Percentiles rank a stretch among this genome's conserved stretches.
phyloP scores from a whole-genome alignment of 2,113 vertebrate genomes.

The Lipotes vexillifer region DNA sequence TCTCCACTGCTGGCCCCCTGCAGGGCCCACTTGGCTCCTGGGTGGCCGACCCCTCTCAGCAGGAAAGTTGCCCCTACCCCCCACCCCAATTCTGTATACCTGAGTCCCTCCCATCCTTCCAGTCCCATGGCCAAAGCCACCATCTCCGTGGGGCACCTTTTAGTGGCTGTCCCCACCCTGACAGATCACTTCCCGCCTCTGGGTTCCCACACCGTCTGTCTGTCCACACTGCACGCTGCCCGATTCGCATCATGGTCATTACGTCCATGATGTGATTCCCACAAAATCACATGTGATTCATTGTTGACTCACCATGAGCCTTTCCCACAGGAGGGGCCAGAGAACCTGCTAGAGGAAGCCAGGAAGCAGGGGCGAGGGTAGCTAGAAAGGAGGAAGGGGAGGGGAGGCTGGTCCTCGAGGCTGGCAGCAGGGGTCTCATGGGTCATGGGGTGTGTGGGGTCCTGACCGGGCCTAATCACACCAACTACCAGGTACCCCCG shows the following conservation, averaged over 20 bases:
- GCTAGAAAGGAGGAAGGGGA: too few species aligned
- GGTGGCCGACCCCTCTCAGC: not conserved
- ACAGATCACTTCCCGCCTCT: not conserved
- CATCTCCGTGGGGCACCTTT: not conserved
- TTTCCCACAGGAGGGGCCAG: not conserved
- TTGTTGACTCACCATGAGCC: fast-evolving
- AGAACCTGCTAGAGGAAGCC: not conserved
- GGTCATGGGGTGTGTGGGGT: fast-evolving
- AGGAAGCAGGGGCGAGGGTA: not conserved
- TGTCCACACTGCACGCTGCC: fast-evolving
- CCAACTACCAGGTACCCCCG: conserved; percentile 66
- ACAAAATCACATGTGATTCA: fast-evolving
- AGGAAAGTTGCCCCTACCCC: not conserved
- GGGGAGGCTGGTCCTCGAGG: not conserved
- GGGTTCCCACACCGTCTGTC: not conserved
- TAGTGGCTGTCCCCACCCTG: not conserved
- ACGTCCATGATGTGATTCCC: not conserved
- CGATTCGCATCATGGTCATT: fast-evolving
- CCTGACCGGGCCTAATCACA: conserved; percentile 66
- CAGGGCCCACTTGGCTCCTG: too few species aligned
- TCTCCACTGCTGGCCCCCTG: not conserved
- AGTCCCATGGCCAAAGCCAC: fast-evolving
- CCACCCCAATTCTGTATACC: fast-evolving
- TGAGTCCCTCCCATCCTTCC: not conserved
- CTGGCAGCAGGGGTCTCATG: fast-evolving